phyloP scores from a whole-genome alignment of 1,140 invertebrate genomes.

The Bathynomus jamesi region DNA sequence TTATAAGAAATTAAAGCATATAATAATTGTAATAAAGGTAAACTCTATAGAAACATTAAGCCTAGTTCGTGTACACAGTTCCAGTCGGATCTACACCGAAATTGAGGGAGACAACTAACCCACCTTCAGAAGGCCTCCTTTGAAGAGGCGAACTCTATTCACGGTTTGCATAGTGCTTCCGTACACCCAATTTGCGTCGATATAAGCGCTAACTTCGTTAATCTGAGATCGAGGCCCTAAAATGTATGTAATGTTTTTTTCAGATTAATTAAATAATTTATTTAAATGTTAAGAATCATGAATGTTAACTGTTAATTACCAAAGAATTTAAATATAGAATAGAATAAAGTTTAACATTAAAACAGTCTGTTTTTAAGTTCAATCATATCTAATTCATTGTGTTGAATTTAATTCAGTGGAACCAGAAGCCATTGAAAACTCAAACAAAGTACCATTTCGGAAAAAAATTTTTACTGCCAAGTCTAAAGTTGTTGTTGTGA shows the following conservation, averaged over 20 bases:
- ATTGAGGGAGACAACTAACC: background rate
- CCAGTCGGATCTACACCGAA: background rate
- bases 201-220: conserved; percentile 47
- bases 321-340: background rate
- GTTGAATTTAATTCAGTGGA: too few relatives aligned
- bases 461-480: too few relatives aligned
- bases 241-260: too few relatives aligned
- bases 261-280: background rate
- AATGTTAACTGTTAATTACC: background rate
- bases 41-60: background rate
- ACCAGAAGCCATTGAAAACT: too few relatives aligned
- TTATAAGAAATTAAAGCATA: too few relatives aligned
- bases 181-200: conserved; percentile 52
- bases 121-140: conserved; percentile 45
- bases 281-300: background rate
- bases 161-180: conserved; percentile 46
- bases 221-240: conserved; percentile 47
- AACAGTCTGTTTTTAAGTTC: background rate
- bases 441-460: too few relatives aligned
- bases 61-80: background rate
- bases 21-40: background rate
- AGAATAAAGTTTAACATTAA: background rate
- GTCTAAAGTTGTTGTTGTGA: too few relatives aligned
- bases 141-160: conserved; percentile 45
- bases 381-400: too few relatives aligned